phyloP scores from a whole-genome alignment of 2,888 invertebrate species.

The Malthinus seriepunctatus region DNA sequence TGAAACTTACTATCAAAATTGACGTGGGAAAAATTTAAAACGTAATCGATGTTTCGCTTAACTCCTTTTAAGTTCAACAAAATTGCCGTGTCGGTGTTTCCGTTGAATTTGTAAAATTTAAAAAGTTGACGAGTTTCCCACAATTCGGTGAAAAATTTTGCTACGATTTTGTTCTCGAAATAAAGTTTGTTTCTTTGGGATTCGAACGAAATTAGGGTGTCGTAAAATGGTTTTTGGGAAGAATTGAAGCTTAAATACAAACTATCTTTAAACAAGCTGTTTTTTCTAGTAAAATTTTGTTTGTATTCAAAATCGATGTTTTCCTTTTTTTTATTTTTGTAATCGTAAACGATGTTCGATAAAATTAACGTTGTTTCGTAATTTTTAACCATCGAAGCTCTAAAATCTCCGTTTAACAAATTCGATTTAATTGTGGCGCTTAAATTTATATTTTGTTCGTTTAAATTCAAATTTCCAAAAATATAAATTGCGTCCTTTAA shows the following conservation, averaged over 20 bases:
- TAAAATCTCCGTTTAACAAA: constrained; percentile 27
- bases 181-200: constrained; percentile 28
- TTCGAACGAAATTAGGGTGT: constrained; percentile 25
- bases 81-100: constrained; percentile 24
- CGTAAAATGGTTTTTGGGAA: constrained; percentile 30
- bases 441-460: constrained; percentile 16
- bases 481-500: constrained; percentile 25
- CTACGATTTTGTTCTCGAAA: constrained; percentile 28
- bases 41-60: constrained; percentile 33
- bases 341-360: constrained; percentile 21
- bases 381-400: constrained; percentile 14
- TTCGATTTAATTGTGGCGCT: constrained; percentile 24
- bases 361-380: constrained; percentile 15
- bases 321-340: constrained; percentile 16
- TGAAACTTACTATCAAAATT: constrained; percentile 19
- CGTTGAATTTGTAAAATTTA: constrained; percentile 22
- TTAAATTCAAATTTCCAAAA: constrained; percentile 23
- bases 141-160: constrained; percentile 29
- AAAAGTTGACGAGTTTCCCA: constrained; percentile 34
- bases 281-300: constrained; percentile 11
- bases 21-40: constrained; percentile 23
- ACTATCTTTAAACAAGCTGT: constrained; percentile 16
- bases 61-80: constrained; percentile 28
- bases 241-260: constrained; percentile 21
- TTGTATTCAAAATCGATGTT: constrained; percentile 16